phyloP scores from a whole-genome alignment of 2,797 vertebrate genomes.

The Myotis pilosus region DNA sequence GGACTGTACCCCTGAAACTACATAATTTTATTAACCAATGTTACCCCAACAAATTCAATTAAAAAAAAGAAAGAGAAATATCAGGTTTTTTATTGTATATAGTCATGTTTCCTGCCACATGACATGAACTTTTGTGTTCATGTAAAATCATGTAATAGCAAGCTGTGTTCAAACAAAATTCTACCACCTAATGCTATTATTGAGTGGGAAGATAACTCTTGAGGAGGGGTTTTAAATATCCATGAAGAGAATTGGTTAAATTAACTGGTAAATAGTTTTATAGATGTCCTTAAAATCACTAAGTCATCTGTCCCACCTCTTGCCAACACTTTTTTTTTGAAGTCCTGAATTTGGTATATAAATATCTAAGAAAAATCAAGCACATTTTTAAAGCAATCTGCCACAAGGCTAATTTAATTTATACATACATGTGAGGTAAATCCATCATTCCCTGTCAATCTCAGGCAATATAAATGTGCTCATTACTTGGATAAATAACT shows the following conservation, averaged over 20 bases:
- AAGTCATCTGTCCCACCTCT: neutral
- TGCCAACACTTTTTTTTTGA: neutral
- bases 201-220: neutral
- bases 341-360: slow-evolving; percentile 42
- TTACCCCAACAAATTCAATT: neutral
- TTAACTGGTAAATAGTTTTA: neutral
- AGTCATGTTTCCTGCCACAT: neutral
- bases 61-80: neutral
- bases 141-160: neutral
- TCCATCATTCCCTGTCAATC: neutral
- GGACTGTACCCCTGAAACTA: neutral
- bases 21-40: neutral
- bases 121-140: neutral
- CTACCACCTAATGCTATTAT: neutral
- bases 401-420: neutral
- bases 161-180: neutral
- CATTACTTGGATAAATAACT: neutral
- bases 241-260: neutral
- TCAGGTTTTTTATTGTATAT: neutral
- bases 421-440: neutral
- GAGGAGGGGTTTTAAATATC: neutral
- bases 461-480: neutral
- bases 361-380: slow-evolving; percentile 15
- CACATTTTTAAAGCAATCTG: neutral
- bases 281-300: slow-evolving; percentile 25